These are phyloP conservation scores for Paradisaea rubra DNA, from an alignment of 2,113 vertebrate species.

Conservation along the genomic window DNA sequence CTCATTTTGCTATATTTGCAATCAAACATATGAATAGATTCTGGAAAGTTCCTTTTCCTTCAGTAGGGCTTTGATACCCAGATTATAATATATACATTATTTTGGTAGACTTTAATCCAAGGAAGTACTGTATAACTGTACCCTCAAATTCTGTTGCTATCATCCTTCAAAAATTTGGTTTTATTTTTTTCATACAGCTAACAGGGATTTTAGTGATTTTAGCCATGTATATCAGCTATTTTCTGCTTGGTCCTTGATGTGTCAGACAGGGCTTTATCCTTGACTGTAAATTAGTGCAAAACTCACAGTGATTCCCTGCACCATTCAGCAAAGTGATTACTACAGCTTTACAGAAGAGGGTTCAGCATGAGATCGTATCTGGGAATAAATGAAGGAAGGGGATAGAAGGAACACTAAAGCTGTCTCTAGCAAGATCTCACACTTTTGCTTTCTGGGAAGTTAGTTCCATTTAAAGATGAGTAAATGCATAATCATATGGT, in stretches of 20 bases:
- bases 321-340: not conserved
- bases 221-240: not conserved
- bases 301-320: not conserved
- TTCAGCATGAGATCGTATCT: not conserved
- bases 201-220: not conserved
- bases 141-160: not conserved
- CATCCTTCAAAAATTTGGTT: not conserved
- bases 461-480: conserved; percentile 12
- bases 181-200: not conserved
- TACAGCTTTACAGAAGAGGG: not conserved
- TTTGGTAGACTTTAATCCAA: not conserved
- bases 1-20: not conserved
- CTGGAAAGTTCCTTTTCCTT: not conserved
- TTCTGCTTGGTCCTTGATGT: not conserved
- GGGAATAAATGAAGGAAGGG: not conserved
- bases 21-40: not conserved
- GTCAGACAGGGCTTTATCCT: not conserved
- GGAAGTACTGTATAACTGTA: not conserved
- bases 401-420: not conserved
- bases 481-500: conserved; percentile 37
- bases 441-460: conserved; percentile 12
- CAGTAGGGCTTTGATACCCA: not conserved
- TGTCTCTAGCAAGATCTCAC: not conserved
- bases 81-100: not conserved
- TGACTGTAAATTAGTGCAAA: not conserved